A percentile compares a stretch with the other conserved stretches of the same genome.
These are phyloP conservation scores for Leucoraja ocellata DNA, from an alignment of 2,797 vertebrate species.

Conservation along the genomic window DNA sequence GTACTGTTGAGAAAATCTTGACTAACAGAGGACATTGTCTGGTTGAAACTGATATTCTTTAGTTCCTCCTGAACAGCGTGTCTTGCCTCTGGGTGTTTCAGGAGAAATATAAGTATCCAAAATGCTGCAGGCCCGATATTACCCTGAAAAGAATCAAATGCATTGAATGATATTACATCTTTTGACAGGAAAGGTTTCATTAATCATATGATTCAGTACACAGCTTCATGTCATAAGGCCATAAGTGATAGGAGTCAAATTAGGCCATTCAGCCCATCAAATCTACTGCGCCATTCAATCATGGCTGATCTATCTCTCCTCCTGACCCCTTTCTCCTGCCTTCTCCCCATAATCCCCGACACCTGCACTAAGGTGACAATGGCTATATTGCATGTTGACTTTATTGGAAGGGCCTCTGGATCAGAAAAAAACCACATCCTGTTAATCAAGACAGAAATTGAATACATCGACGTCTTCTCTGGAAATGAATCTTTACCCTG, in stretches of 20 bases:
- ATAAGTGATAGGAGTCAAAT: no score
- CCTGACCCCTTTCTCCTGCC: no score
- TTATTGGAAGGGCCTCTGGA: background rate
- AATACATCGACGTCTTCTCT: background rate
- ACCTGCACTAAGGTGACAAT: no score
- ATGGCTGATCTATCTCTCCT: no score
- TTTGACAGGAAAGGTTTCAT: background rate
- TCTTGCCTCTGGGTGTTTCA: conserved; percentile 67
- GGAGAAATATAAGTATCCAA: conserved; percentile 74
- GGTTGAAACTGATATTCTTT: conserved; percentile 41
- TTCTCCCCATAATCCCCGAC: no score
- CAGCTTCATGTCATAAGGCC: background rate
- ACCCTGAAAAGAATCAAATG: conserved; percentile 57
- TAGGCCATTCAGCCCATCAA: no score
- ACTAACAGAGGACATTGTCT: conserved; percentile 41
- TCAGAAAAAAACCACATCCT: background rate
- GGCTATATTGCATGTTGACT: background rate
- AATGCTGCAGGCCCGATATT: conserved; percentile 72
- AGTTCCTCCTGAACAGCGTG: conserved; percentile 63
- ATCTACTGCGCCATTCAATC: no score
- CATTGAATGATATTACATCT: conserved; percentile 26
- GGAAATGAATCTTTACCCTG: background rate
- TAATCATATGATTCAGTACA: background rate
- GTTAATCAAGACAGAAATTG: background rate
- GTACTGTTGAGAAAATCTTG: conserved; percentile 51